A percentile compares a stretch with the other conserved stretches of the same genome.
phyloP scores from a whole-genome alignment of 1,140 invertebrate species.

The Drusus annulatus region DNA sequence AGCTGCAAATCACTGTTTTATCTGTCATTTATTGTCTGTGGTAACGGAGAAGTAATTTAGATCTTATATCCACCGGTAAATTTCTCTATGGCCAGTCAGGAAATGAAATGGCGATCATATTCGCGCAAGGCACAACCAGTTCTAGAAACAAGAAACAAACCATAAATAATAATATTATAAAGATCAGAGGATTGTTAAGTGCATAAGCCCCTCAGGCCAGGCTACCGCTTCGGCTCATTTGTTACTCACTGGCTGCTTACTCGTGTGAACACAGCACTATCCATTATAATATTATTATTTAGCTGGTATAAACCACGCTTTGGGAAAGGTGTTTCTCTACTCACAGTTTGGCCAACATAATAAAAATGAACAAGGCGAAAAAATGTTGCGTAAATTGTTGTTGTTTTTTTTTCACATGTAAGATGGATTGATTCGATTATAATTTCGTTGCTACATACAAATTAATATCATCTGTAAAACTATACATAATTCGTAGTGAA shows the following conservation, averaged over 20 bases:
- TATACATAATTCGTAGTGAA: too few species aligned
- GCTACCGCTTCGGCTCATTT: constrained; percentile 14
- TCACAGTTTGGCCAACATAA: too few species aligned
- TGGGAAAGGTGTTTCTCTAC: too few species aligned
- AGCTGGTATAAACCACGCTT: too few species aligned
- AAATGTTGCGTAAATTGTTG: too few species aligned
- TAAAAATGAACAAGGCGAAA: too few species aligned
- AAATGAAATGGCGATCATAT: constrained; percentile 17
- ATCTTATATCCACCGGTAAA: not conserved
- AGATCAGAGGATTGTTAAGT: constrained; percentile 13
- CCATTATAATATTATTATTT: constrained; percentile 3
- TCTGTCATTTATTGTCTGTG: too few species aligned
- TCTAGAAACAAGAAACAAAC: constrained; percentile 19
- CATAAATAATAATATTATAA: constrained; percentile 30
- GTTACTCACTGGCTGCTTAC: constrained; percentile 18
- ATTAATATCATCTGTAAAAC: too few species aligned
- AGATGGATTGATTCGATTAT: too few species aligned
- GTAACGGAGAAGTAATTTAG: not conserved
- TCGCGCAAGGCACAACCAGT: constrained; percentile 12
- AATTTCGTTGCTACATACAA: too few species aligned
- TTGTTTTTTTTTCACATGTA: too few species aligned
- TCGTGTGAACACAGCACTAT: constrained; percentile 21
- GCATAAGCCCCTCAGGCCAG: constrained; percentile 3
- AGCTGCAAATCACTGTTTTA: too few species aligned
- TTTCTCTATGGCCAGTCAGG: not conserved